A percentile compares a stretch with the other conserved stretches of the same genome.
phyloP scores from a whole-genome alignment of 2,888 invertebrate genomes.

The Conchocele bisecta region DNA sequence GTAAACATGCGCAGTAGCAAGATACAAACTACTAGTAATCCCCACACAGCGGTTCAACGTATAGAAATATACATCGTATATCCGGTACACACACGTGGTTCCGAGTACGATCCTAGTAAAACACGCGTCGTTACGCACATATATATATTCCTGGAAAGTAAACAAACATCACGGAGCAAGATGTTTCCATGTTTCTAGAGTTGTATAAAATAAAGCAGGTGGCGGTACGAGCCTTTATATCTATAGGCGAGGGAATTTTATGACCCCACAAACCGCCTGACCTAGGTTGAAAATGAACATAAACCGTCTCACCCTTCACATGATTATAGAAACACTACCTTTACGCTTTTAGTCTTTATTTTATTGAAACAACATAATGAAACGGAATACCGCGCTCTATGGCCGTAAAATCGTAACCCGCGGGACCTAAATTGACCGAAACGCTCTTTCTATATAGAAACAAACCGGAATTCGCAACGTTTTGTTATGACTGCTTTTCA shows the following conservation, averaged over 20 bases:
- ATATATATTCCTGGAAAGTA: too few species aligned
- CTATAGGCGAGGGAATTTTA: slow-evolving; percentile 57
- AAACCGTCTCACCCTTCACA: slow-evolving; percentile 62
- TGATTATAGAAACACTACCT: slow-evolving; percentile 72
- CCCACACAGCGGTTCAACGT: too few species aligned
- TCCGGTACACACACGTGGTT: too few species aligned
- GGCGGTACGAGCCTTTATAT: slow-evolving; percentile 37
- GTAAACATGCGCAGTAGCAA: too few species aligned
- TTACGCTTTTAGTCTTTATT: slow-evolving; percentile 57
- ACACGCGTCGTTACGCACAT: too few species aligned
- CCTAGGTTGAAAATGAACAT: slow-evolving; percentile 51
- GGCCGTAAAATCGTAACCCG: slow-evolving; percentile 55
- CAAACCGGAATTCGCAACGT: slow-evolving; percentile 7
- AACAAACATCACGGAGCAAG: too few species aligned
- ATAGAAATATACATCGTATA: too few species aligned
- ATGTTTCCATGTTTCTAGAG: too few species aligned
- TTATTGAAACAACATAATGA: slow-evolving; percentile 57
- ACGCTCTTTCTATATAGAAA: background rate
- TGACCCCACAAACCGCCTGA: slow-evolving; percentile 58
- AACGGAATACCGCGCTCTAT: slow-evolving; percentile 55
- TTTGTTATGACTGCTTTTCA: too few species aligned
- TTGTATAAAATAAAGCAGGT: too few species aligned
- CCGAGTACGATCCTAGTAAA: too few species aligned
- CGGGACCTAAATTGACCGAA: slow-evolving; percentile 58
- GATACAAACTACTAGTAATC: too few species aligned